Conservation (phyloP, 2,888 invertebrate species). For the Uloborus plumipes region DNA sequence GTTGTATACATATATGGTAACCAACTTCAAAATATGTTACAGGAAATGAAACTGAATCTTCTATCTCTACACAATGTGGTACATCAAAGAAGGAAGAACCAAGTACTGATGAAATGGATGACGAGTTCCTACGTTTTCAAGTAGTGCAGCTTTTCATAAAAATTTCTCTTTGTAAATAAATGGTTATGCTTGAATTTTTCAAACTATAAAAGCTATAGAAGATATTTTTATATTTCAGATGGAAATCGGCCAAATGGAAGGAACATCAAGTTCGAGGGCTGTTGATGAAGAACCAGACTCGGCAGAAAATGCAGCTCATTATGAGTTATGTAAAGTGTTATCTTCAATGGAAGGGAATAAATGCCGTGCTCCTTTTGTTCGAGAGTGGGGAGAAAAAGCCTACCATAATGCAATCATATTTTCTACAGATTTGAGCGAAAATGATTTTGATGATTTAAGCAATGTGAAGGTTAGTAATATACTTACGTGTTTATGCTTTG, state of each 20-base stretch:
- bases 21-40: too few species aligned
- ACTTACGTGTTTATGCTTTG: too few species aligned
- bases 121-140: conserved; percentile 53
- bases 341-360: conserved; percentile 84
- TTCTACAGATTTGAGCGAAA: conserved; percentile 68
- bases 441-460: conserved; percentile 26
- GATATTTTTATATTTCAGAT: neutral
- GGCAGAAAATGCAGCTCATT: conserved; percentile 15
- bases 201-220: too few species aligned
- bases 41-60: too few species aligned
- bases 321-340: conserved; percentile 68
- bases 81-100: neutral
- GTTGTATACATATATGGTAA: too few species aligned
- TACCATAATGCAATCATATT: conserved; percentile 91
- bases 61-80: too few species aligned
- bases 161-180: too few species aligned
- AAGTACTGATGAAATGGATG: conserved; percentile 17
- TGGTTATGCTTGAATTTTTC: too few species aligned
- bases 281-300: neutral
- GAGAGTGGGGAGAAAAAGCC: conserved; percentile 80
- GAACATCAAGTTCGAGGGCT: neutral
- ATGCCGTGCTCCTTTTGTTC: conserved; percentile 86
- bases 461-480: conserved; percentile 32
- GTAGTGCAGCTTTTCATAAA: conserved; percentile 2
- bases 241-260: conserved; percentile 43